Evolutionary conservation across 2,888 invertebrate species (phyloP).

Genomic region (Dimorphilus gyrociliatus): DNA sequence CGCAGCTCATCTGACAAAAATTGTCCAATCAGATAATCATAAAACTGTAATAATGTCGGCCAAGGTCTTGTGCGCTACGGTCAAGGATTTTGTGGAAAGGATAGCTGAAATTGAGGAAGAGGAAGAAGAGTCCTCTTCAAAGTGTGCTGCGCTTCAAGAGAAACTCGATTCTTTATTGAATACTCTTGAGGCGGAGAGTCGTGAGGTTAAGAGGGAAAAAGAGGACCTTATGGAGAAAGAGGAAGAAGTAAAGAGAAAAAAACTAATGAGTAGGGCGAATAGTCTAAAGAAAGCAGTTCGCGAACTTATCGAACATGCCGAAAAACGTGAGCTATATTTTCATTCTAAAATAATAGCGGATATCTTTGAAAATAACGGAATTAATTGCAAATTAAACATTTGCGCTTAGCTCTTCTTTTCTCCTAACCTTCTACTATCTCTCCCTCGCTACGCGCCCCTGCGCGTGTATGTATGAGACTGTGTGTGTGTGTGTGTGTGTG

Average conservation of each 20-base stretch:
- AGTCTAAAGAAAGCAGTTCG: constrained; percentile 66
- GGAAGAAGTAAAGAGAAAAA: constrained; percentile 28
- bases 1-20: constrained; percentile 63
- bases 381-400: too few species aligned
- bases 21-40: constrained; percentile 64
- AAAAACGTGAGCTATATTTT: constrained; percentile 40
- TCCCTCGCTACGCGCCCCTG: too few species aligned
- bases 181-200: constrained; percentile 40
- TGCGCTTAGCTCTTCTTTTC: too few species aligned
- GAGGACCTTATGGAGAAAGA: constrained; percentile 1
- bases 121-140: constrained; percentile 11
- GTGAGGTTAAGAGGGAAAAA: background rate
- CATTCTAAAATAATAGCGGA: background rate
- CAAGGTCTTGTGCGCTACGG: constrained; percentile 58
- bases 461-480: too few species aligned
- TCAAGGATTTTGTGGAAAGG: constrained; percentile 53
- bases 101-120: constrained; percentile 31
- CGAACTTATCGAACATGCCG: constrained; percentile 61
- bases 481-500: too few species aligned
- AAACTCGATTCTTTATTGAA: constrained; percentile 57
- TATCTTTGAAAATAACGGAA: too few species aligned
- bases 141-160: constrained; percentile 55
- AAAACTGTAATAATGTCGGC: constrained; percentile 54
- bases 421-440: too few species aligned
- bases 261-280: constrained; percentile 51